These are phyloP conservation scores for Melanogrammus aeglefinus DNA, from an alignment of 2,797 vertebrate genomes.

Conservation along the genomic window DNA sequence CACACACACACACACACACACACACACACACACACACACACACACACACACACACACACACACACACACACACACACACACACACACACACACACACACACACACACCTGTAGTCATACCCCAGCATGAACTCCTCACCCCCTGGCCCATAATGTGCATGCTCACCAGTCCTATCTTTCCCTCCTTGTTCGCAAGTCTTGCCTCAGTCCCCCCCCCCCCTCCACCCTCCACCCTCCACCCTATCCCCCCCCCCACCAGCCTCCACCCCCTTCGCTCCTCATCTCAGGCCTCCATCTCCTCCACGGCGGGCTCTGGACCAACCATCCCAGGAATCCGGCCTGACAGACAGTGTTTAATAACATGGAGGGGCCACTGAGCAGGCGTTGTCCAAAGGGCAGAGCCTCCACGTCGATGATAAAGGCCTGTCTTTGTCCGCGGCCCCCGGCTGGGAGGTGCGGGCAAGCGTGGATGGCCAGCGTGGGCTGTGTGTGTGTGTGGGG, in stretches of 20 bases:
- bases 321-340: constrained; percentile 75
- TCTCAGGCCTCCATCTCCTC: constrained; percentile 22
- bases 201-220: constrained; percentile 68
- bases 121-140: constrained; percentile 68
- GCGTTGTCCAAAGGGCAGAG: constrained; percentile 53
- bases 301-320: constrained; percentile 56
- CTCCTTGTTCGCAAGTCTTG: constrained; percentile 55
- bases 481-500: background rate
- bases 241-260: constrained; percentile 65
- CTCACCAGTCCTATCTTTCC: constrained; percentile 61
- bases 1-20: background rate
- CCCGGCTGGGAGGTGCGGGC: constrained; percentile 39
- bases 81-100: background rate
- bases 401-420: constrained; percentile 29
- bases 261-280: constrained; percentile 32
- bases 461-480: background rate
- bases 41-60: constrained; percentile 4
- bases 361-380: constrained; percentile 36
- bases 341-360: constrained; percentile 79
- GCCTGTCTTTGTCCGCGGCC: constrained; percentile 37
- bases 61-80: no score
- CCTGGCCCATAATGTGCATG: constrained; percentile 44
- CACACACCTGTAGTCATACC: constrained; percentile 40
- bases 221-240: constrained; percentile 57
- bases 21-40: background rate